Base-by-base conservation (phyloP, 1,140 invertebrate genomes). In the Scaptomyza graminum region DNA sequence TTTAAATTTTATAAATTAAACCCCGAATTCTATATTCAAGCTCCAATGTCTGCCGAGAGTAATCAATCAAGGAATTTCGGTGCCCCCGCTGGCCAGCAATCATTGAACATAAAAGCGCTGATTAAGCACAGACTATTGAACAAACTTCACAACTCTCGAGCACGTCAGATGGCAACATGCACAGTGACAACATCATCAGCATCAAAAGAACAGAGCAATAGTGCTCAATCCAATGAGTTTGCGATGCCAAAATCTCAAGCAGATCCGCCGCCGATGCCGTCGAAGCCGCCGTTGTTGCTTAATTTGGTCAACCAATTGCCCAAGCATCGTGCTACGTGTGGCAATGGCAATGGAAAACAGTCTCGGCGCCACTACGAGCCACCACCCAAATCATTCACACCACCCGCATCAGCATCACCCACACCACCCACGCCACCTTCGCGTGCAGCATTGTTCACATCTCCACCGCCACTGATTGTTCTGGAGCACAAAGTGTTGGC, bases 401-500 rank as follows among this genome's bases (percentile, higher is more conserved):
- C 56, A 55, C 5, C 46, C 47, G 6, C 50, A 46, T 8, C 16
- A 46, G 5, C 31, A 25, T 8, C 31, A 11, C 15, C 13, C 6
- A 2, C 6, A 8, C 28, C 34, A 34, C 46, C 15, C 15, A 8
- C 34, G 18, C 3, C 46, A 47, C 5, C 28, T 7, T 2, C 51
- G 3, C 22, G 16, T 1, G 0, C 28, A 8, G 3, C 16, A 15
- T 3, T 1, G 8, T 4, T 43, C 57, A 39, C 18, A 49, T 43
- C 13, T 46, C 76, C 72, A 7, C 60, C 79, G 3, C 74, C 79
- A 2, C 31, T 90, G 15, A 90, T 91, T 79, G 90, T 91, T 37
- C 46, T 91, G 49, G 90, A 91, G 22, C 79, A 91, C 31, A 91
- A 91, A 52, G 85, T 91, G 5, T 39, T 91, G 47, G 61, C 90